Evolutionary conservation across 92 coral and sea anemone species (phyloP).

Genomic region (Diadumene lineata): DNA sequence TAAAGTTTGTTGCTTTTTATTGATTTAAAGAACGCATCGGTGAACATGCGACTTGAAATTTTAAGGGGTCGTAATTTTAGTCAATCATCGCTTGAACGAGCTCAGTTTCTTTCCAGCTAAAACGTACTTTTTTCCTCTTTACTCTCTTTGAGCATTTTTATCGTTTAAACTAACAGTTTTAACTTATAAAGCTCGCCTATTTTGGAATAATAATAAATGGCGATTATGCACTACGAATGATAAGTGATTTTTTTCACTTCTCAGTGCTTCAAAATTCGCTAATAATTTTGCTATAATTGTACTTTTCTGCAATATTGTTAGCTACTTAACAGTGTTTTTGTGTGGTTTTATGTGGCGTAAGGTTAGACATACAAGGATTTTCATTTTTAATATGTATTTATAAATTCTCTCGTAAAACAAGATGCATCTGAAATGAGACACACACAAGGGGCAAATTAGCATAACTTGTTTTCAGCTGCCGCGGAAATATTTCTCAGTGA

Average conservation of each 20-base stretch:
- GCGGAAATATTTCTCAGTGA: not conserved
- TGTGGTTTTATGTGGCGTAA: not conserved
- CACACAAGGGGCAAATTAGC: constrained; percentile 30
- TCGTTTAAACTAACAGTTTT: not conserved
- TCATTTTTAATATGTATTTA: not conserved
- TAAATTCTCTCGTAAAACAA: constrained; percentile 8
- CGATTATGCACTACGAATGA: not conserved
- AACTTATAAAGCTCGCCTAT: not conserved
- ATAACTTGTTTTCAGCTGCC: constrained; percentile 32
- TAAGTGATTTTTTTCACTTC: not conserved
- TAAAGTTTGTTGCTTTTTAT: not conserved
- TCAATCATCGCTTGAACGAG: constrained; percentile 12
- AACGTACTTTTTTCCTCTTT: not conserved
- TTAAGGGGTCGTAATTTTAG: constrained; percentile 14
- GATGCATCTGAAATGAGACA: constrained; percentile 3
- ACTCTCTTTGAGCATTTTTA: constrained; percentile 8
- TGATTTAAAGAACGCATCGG: constrained; percentile 8
- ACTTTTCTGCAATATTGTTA: not conserved
- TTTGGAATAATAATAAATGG: not conserved
- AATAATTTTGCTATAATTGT: not conserved
- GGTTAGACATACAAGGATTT: not conserved
- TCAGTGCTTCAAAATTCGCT: not conserved
- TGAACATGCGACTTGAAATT: not conserved
- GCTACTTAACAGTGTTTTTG: not conserved
- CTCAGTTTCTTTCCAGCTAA: not conserved